phyloP scores from a whole-genome alignment of 2,113 vertebrate species.

The Hippocampus comes region DNA sequence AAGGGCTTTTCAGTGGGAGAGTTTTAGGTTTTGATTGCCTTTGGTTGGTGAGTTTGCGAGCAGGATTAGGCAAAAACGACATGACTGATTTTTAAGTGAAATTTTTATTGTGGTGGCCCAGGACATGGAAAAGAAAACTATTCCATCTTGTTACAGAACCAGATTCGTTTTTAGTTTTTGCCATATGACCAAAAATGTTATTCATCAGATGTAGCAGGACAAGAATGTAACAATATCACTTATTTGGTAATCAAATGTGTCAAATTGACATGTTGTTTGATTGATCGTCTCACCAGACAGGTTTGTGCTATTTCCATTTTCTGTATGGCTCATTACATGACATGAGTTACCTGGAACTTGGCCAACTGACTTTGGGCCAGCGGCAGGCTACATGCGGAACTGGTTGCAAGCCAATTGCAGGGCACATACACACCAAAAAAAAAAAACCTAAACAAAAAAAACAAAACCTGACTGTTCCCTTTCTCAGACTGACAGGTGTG shows the following conservation, averaged over 20 bases:
- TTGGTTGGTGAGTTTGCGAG: neutral
- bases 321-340: too few relatives aligned
- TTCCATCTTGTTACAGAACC: neutral
- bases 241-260: neutral
- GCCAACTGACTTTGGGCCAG: too few relatives aligned
- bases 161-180: neutral
- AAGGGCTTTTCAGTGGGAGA: constrained; percentile 1
- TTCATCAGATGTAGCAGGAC: neutral
- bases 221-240: neutral
- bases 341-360: too few relatives aligned
- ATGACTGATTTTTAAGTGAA: neutral
- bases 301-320: too few relatives aligned
- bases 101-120: neutral
- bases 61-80: neutral
- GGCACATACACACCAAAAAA: too few relatives aligned
- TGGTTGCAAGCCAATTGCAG: neutral
- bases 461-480: too few relatives aligned
- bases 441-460: too few relatives aligned
- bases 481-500: constrained; percentile 49
- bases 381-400: too few relatives aligned
- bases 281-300: too few relatives aligned
- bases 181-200: neutral
- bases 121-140: neutral
- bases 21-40: constrained; percentile 3
- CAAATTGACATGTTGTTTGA: neutral